phyloP scores from a whole-genome alignment of 1,140 invertebrate genomes.

The Luehdorfia chinensis region DNA sequence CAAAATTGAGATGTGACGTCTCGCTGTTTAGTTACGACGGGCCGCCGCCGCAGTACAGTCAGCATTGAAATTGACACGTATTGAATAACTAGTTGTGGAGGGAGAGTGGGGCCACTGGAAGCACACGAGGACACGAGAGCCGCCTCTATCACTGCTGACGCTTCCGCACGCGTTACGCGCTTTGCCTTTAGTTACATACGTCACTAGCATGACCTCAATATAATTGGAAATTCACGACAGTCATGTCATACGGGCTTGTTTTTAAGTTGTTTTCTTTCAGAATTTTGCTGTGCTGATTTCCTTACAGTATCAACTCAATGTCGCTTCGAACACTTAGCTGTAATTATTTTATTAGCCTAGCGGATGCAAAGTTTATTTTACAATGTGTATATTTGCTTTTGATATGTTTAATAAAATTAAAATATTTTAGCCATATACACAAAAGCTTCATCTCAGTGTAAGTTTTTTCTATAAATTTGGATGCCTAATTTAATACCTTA shows the following conservation, averaged over 20 bases:
- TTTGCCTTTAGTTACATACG: constrained; percentile 32
- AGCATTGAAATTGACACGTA: constrained; percentile 20
- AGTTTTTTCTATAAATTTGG: too few species aligned
- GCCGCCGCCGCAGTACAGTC: constrained; percentile 24
- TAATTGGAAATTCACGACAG: neutral
- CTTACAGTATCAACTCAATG: constrained; percentile 42
- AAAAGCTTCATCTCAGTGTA: neutral
- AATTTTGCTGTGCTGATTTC: constrained; percentile 44
- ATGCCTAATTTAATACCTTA: too few species aligned
- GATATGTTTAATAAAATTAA: too few species aligned
- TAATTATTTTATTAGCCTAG: constrained; percentile 42
- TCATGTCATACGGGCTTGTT: constrained; percentile 47
- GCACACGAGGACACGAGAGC: constrained; percentile 58
- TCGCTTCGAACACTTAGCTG: constrained; percentile 41
- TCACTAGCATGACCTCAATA: constrained; percentile 27
- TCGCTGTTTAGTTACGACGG: constrained; percentile 29
- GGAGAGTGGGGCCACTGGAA: constrained; percentile 58
- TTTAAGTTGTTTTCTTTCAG: constrained; percentile 29
- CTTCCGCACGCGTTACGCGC: constrained; percentile 31
- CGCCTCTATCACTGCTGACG: constrained; percentile 41
- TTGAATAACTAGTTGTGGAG: constrained; percentile 26
- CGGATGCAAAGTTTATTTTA: constrained; percentile 27
- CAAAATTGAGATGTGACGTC: constrained; percentile 23
- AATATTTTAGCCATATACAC: too few species aligned
- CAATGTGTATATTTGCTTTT: constrained; percentile 34